Base-by-base conservation (phyloP, 2,113 vertebrate species). In the Pelecanus crispus region DNA sequence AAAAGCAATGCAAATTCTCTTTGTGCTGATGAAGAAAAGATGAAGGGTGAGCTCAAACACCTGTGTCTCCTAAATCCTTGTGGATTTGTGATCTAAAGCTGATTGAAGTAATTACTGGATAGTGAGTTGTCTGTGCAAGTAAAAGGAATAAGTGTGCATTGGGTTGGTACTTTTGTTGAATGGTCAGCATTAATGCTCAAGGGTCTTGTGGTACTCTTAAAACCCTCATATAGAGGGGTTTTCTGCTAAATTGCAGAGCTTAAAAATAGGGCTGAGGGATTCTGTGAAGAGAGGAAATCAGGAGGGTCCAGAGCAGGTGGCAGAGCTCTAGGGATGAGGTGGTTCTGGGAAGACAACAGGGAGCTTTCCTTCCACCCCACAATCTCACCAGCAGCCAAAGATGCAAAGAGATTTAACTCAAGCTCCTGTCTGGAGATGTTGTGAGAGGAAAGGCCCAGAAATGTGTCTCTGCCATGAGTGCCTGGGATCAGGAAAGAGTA, bases 51-150 rank as follows among this genome's bases (percentile, higher is more conserved):
- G 49, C 58, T 92, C 67, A 67, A 62, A 81, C 59, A 92, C 25
- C 47, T 45, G 59, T 89, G 74, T 50, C 81, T 90, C 73, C 61
- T 67, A 79, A 66, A 84, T 71, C 38, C 61, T 89, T 68, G 70
- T 70, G 11, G 21, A 28, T 40, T 32, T 66, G 68, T 92, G 87
- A 75, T 58, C 68, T 66, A 88, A 78, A 91, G 55, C 55, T 89
- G 81, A 74, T 58, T 93, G 90, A 87, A 84, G n/a, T 55, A 8
- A 79, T 95, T 82, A 88, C 29, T 79, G 42, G 42, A 26, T 32
- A 75, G 70, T n/a, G 65, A 70, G 42, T 84, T 88, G 18, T 29
- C 53, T 66, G 47, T 58, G 82, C 65, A 66, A 88, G 47, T 85
- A 55, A 79, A 93, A 36, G 19, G 25, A 32, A 56, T 15, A 63